phyloP scores from a whole-genome alignment of 2,888 invertebrate species.

The Melitaea athalia region DNA sequence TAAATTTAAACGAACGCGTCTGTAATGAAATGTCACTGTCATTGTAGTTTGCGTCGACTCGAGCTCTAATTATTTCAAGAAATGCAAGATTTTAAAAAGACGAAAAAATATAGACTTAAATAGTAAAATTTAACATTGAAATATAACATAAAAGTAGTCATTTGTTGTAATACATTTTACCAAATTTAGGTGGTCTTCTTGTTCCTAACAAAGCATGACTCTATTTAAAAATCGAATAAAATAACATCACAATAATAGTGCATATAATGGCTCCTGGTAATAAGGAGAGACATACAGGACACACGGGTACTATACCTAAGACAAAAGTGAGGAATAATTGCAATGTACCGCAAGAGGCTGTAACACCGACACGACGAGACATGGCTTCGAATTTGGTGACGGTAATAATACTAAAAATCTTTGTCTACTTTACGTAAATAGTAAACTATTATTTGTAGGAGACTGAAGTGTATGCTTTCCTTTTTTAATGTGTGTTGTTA shows the following conservation, averaged over 20 bases:
- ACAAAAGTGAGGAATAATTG: constrained; percentile 83
- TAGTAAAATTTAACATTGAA: constrained; percentile 1
- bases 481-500: constrained; percentile 10
- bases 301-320: constrained; percentile 87
- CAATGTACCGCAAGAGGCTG: constrained; percentile 83
- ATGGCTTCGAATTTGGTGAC: constrained; percentile 78
- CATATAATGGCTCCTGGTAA: constrained; percentile 77
- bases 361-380: constrained; percentile 83
- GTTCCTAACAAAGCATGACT: constrained; percentile 2
- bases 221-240: constrained; percentile 23
- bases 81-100: constrained; percentile 6
- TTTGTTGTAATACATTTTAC: background rate
- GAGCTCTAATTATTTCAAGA: constrained; percentile 24
- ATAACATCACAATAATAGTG: constrained; percentile 19
- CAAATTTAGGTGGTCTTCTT: background rate
- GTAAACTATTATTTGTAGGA: background rate
- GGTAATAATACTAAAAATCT: constrained; percentile 51
- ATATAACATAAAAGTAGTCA: constrained; percentile 13
- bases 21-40: constrained; percentile 33
- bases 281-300: constrained; percentile 76
- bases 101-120: constrained; percentile 10
- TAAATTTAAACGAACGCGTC: constrained; percentile 11
- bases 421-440: background rate
- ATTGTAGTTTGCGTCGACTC: constrained; percentile 36
- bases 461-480: background rate